These are phyloP conservation scores for Papilio dardanus DNA, from an alignment of 1,140 invertebrate species.

Conservation along the genomic window DNA sequence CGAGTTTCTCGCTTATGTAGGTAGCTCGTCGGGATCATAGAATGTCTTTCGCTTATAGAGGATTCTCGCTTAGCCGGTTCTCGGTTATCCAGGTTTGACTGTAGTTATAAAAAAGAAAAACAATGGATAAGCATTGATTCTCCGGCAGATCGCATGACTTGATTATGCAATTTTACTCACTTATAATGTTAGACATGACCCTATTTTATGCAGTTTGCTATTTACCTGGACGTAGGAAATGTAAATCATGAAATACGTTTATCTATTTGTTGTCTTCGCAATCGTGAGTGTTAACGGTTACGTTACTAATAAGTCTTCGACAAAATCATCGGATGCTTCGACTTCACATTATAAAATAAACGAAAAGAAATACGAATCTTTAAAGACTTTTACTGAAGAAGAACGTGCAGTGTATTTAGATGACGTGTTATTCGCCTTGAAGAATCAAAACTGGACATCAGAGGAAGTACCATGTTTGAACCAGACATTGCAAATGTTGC, in stretches of 20 bases:
- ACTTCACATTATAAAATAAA: conserved; percentile 38
- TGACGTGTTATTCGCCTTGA: conserved; percentile 64
- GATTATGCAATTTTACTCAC: conserved; percentile 57
- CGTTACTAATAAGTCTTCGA: conserved; percentile 46
- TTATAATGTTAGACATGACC: conserved; percentile 56
- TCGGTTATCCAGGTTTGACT: too few relatives aligned
- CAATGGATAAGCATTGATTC: conserved; percentile 48
- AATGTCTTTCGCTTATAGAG: too few relatives aligned
- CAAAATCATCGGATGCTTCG: conserved; percentile 39
- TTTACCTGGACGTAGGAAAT: conserved; percentile 36
- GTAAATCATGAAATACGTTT: conserved; percentile 47
- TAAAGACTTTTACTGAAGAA: conserved; percentile 42
- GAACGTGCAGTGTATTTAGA: conserved; percentile 63
- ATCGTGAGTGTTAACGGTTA: conserved; percentile 37
- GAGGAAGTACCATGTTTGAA: conserved; percentile 67
- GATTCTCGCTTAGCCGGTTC: too few relatives aligned
- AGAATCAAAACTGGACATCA: conserved; percentile 65
- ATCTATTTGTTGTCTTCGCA: conserved; percentile 34
- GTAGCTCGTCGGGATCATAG: too few relatives aligned
- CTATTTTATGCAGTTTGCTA: conserved; percentile 47
- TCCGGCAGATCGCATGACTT: conserved; percentile 49
- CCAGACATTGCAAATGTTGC: conserved; percentile 56
- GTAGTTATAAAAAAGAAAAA: conserved; percentile 38
- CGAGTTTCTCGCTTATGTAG: too few relatives aligned
- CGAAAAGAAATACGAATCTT: conserved; percentile 33